Percentiles rank a stretch among this genome's conserved stretches.
These are phyloP conservation scores for Ylistrum balloti DNA, from an alignment of 1,140 invertebrate species.

Conservation along the genomic window DNA sequence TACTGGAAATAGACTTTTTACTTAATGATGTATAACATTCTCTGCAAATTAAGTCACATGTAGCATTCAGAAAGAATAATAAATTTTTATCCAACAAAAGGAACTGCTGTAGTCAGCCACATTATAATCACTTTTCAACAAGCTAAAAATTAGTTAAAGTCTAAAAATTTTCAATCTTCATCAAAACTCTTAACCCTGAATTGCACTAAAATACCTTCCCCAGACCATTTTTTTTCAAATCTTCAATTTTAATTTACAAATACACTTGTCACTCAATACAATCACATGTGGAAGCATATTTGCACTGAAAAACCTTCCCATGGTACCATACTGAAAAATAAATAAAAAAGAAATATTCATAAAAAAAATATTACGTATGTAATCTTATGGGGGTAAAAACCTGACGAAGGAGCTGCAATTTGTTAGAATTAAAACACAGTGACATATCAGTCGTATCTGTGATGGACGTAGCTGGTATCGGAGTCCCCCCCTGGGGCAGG, in stretches of 20 bases:
- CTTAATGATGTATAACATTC: too few relatives aligned
- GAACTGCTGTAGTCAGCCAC: too few relatives aligned
- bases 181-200: neutral
- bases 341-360: neutral
- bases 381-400: conserved; percentile 20
- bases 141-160: too few relatives aligned
- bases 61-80: too few relatives aligned
- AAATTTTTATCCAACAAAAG: too few relatives aligned
- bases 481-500: neutral
- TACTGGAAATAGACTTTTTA: too few relatives aligned
- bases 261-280: conserved; percentile 8
- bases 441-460: conserved; percentile 43
- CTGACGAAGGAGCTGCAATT: conserved; percentile 44
- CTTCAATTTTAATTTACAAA: conserved; percentile 20
- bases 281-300: neutral
- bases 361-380: conserved; percentile 26
- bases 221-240: neutral
- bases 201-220: neutral
- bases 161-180: too few relatives aligned
- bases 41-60: too few relatives aligned
- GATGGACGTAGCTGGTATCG: conserved; percentile 28
- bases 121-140: too few relatives aligned
- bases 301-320: conserved; percentile 31
- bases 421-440: conserved; percentile 45
- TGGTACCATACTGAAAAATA: neutral